Evolutionary conservation across 2,797 vertebrate species (phyloP), one percentile per base, ranked within the genome.

Genomic region (Malurus splendens): DNA sequence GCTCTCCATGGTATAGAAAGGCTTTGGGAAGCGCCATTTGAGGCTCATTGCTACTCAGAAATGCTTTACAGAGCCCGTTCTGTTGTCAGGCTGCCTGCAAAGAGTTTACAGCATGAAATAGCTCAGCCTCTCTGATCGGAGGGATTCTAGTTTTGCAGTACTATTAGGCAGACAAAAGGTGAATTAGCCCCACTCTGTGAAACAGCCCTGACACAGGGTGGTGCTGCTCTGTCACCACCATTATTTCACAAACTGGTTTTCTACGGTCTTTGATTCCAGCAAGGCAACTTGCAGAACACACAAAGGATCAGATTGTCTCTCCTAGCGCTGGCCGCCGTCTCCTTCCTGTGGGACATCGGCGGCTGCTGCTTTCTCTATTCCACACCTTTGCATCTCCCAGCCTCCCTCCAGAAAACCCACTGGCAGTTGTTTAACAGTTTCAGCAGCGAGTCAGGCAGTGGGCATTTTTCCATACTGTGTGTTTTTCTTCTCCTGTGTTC

Each of bases 371-470:
- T 93, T 76, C 91, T 90, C 83, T 86, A 68, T 94, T 90, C 91
- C 81, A 51, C 90, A 89, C 90, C 87, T 92, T 93, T 89, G 86
- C 83, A 66, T 80, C 68, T 93, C 87, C 81, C 74, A 68, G 4
- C 86, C 89, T 93, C 74, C 90, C 90, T 93, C 87, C 86, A 92
- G 86, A 90, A 93, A 87, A 84, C 92, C 91, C 82, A 89, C 91
- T 93, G 92, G 48, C 92, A 92, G 90, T 86, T 90, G 92, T 91
- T 94, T 90, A 81, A 89, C 86, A 85, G 93, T 72, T 95, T 92
- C 86, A 47, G 45, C 45, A 47, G 76, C 10, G 3, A 67, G 52
- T 87, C 25, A 48, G 90, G 88, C 93, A 85, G 83, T 15, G 79
- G 91, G 93, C 93, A 67, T 84, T 90, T 82, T 90, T 94, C 84